Evolutionary conservation across 2,797 vertebrate genomes (phyloP), one percentile per base, ranked within the genome.

Genomic region (Sebastes kiyomatsui): DNA sequence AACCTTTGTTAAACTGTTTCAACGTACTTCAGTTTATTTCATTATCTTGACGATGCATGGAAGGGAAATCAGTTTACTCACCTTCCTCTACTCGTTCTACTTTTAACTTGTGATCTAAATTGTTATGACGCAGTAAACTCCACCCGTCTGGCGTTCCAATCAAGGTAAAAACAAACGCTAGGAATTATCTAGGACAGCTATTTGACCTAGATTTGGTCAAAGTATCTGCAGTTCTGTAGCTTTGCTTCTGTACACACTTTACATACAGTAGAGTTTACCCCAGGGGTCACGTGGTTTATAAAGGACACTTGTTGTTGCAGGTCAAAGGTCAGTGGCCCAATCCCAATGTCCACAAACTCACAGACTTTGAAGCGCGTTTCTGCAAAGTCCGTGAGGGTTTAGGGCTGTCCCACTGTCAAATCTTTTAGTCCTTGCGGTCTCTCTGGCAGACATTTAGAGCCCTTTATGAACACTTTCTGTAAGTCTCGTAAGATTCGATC

Each of bases 191-290:
- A 28, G 85, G 87, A 75, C 83, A 69, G 52, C 55, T 69, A 7
- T 70, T 67, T 86, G 81, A 85, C 80, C 80, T 72, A 89, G 67
- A 87, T 89, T 81, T 71, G 11, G 14, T 78, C 25, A n/a, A 79
- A 72, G 67, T 75, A 59, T 62, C 66, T 78, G 52, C 52, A 72
- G 32, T 74, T 83, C 35, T 81, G 28, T 68, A 60, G 33, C 16
- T 72, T 59, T 78, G 52, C 14, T 52, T 46, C 28, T 72, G 20
- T 7, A 12, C 6, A n/a, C 49, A 46, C 49, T 61, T 35, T 65
- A 52, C 13, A 30, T 62, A 61, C 23, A 14, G 16, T 6, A n/a
- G 9, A 60, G 49, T 55, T 65, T 49, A 58, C 5, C 33, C 33
- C n/a, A 35, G 2, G 25, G 66, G 27, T 67, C 22, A 64, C 16